Percentiles rank a stretch among this genome's conserved stretches.
Conservation (phyloP, 1,140 invertebrate genomes). For the silkworm (Bombyx mori) region DNA sequence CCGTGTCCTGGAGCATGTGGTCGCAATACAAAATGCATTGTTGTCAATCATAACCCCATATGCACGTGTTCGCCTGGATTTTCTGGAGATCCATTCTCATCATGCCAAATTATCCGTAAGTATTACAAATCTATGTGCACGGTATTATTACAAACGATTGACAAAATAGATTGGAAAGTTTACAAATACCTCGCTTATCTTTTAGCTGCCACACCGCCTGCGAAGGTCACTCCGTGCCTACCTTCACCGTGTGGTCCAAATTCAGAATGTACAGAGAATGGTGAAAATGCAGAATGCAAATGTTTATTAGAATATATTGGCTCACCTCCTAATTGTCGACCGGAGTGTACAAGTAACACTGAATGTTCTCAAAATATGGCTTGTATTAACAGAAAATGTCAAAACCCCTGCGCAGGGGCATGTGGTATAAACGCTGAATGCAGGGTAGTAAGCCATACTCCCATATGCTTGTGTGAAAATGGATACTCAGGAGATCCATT, state of each 20-base stretch:
- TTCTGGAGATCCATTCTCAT: constrained; percentile 77
- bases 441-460: constrained; percentile 75
- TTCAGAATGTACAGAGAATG: constrained; percentile 73
- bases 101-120: constrained; percentile 73
- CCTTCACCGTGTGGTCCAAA: constrained; percentile 79
- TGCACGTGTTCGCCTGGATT: constrained; percentile 75
- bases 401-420: constrained; percentile 79
- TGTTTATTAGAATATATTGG: constrained; percentile 75
- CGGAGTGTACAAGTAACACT: constrained; percentile 79
- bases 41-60: constrained; percentile 77
- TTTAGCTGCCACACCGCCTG: constrained; percentile 40
- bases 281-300: constrained; percentile 74
- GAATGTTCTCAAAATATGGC: constrained; percentile 76
- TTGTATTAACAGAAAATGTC: constrained; percentile 78
- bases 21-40: constrained; percentile 74
- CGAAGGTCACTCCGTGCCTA: constrained; percentile 71
- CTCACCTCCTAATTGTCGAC: constrained; percentile 75
- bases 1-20: constrained; percentile 83
- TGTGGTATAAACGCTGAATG: constrained; percentile 77
- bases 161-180: background rate
- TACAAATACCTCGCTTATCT: background rate
- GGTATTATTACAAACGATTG: background rate
- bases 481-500: constrained; percentile 80
- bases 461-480: constrained; percentile 74
- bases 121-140: constrained; percentile 10